Evolutionary conservation across 2,113 vertebrate genomes (phyloP).

Genomic region (Camelus dromedarius): DNA sequence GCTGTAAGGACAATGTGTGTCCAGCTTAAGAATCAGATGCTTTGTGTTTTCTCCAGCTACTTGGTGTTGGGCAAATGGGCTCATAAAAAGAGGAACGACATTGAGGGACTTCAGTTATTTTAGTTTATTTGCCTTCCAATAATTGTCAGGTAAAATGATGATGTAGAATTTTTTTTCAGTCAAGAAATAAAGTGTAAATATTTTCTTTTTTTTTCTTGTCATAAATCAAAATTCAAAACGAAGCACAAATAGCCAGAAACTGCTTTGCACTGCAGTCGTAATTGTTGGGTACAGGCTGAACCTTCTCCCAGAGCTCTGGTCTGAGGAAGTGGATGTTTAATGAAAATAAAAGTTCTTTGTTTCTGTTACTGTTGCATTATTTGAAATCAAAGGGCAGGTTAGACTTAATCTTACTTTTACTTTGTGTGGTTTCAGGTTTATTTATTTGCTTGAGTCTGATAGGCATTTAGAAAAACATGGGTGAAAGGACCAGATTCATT

Average conservation of each 20-base stretch:
- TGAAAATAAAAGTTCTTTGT: neutral
- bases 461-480: slow-evolving; percentile 67
- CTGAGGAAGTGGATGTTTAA: neutral
- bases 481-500: slow-evolving; percentile 58
- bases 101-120: neutral
- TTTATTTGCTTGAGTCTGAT: slow-evolving; percentile 52
- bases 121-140: neutral
- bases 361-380: slow-evolving; percentile 32
- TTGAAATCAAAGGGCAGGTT: slow-evolving; percentile 70
- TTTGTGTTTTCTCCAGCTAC: slow-evolving; percentile 50
- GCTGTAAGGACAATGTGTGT: slow-evolving; percentile 3
- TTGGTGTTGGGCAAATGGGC: neutral
- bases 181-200: neutral
- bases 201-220: neutral
- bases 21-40: neutral
- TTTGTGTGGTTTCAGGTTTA: slow-evolving; percentile 43
- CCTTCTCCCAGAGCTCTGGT: neutral
- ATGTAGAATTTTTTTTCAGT: neutral
- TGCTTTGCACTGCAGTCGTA: fast-evolving
- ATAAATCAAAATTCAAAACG: neutral
- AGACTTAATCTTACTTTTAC: slow-evolving; percentile 55
- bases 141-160: neutral
- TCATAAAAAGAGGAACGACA: neutral
- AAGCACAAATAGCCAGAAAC: neutral
- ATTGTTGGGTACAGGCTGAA: neutral